phyloP scores from a whole-genome alignment of 2,113 vertebrate genomes.

The Sinocyclocheilus anophthalmus region DNA sequence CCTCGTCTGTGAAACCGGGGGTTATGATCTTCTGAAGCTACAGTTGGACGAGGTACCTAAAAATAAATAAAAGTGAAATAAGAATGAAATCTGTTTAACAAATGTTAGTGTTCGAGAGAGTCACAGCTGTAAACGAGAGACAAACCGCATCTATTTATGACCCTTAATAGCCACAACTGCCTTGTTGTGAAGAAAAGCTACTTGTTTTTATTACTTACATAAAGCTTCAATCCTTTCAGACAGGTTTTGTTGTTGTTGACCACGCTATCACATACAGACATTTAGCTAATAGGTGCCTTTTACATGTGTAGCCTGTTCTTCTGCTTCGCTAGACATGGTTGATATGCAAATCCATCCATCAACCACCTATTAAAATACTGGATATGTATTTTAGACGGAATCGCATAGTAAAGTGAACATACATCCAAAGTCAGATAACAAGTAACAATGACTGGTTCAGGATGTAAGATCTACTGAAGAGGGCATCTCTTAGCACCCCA shows the following conservation, averaged over 20 bases:
- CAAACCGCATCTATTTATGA: slow-evolving; percentile 19
- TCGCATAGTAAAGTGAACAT: background rate
- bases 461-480: background rate
- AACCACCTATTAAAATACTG: slow-evolving; percentile 13
- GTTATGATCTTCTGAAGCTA: background rate
- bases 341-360: background rate
- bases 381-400: background rate
- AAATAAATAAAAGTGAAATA: slow-evolving; percentile 48
- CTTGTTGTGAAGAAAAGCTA: no score
- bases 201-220: background rate
- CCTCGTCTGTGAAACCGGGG: no score
- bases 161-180: no score
- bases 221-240: slow-evolving; percentile 19
- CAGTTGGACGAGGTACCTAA: slow-evolving; percentile 31
- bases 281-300: background rate
- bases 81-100: background rate
- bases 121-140: slow-evolving; percentile 30
- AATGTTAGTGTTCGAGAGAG: slow-evolving; percentile 13
- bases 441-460: slow-evolving; percentile 23
- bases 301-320: background rate
- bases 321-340: background rate
- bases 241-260: slow-evolving; percentile 11
- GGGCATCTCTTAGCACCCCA: slow-evolving; percentile 1
- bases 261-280: background rate
- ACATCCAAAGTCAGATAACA: slow-evolving; percentile 4